Conservation (phyloP, 2,797 vertebrate genomes). For the Todus mexicanus region DNA sequence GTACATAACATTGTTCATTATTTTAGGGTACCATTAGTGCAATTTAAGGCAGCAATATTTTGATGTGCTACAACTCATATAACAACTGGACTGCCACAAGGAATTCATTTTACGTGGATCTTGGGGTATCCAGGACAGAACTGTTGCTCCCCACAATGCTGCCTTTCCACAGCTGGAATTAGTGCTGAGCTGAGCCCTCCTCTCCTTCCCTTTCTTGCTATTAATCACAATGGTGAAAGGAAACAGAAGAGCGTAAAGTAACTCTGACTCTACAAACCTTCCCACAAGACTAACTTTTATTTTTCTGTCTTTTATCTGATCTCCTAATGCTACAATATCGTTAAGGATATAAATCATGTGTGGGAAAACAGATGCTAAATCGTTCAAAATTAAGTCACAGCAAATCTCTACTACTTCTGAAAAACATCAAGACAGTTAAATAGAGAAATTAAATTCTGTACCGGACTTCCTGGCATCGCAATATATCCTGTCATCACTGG, state of each 20-base stretch:
- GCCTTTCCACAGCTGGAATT: background rate
- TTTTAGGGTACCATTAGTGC: background rate
- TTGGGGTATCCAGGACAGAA: background rate
- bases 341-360: background rate
- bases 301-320: background rate
- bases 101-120: background rate
- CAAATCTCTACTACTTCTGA: background rate
- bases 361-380: background rate
- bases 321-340: background rate
- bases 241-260: background rate
- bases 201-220: background rate
- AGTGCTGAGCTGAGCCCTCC: background rate
- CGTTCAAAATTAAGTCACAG: background rate
- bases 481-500: slow-evolving; percentile 27
- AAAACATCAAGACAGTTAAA: background rate
- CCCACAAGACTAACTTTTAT: background rate
- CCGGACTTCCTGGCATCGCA: slow-evolving; percentile 51
- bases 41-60: background rate
- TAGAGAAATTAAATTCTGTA: slow-evolving; percentile 32
- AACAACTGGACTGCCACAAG: background rate
- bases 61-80: background rate
- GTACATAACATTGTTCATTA: background rate
- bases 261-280: background rate
- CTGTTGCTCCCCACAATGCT: background rate
- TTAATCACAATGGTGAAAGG: background rate